Evolutionary conservation across 2,797 vertebrate genomes (phyloP), one percentile per base, ranked within the genome.

Genomic region (Trichosurus vulpecula): DNA sequence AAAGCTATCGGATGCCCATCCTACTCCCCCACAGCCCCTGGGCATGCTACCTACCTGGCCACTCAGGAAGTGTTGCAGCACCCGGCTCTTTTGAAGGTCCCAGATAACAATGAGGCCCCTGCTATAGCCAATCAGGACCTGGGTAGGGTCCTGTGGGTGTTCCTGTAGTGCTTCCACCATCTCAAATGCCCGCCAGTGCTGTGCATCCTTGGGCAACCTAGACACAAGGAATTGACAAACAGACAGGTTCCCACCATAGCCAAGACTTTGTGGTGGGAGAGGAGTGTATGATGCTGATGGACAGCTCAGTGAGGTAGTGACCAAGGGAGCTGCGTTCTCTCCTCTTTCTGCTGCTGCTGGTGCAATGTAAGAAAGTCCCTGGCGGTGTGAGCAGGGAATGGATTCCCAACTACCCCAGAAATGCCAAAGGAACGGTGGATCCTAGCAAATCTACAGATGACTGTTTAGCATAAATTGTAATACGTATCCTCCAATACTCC

Each of bases 21-120:
- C 90, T 29, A 29, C 22, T 41, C 25, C 25, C 53, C 66, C 52
- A 92, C 41, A 27, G 12, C 91, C 61, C 66, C 22, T 1, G 66
- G 87, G 52, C 47, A 27, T 13, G 29, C 5, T 25, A 87, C 54
- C 10, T 98, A 99, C 99, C 99, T 99, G 99, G 95, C 98, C 99
- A 96, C 99, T 99, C 25, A 99, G 99, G 97, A 99, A 99, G 96
- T 99, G 99, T 87, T 98, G 99, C 47, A 99, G 97, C 35, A 98
- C 99, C 54, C 96, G 95, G 52, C 97, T 98, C 35, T 97, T 98
- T 96, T 98, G 98, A 92, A 99, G 97, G 97, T 99, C 99, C 99
- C 99, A 99, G 95, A 99, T 98, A 74, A 99, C 99, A 97, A 99
- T 98, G 52, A 99, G 99, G 93, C 99, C 99, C 90, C 99, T 99